These are phyloP conservation scores for Tautogolabrus adspersus DNA, from an alignment of 2,113 vertebrate genomes.

Conservation along the genomic window DNA sequence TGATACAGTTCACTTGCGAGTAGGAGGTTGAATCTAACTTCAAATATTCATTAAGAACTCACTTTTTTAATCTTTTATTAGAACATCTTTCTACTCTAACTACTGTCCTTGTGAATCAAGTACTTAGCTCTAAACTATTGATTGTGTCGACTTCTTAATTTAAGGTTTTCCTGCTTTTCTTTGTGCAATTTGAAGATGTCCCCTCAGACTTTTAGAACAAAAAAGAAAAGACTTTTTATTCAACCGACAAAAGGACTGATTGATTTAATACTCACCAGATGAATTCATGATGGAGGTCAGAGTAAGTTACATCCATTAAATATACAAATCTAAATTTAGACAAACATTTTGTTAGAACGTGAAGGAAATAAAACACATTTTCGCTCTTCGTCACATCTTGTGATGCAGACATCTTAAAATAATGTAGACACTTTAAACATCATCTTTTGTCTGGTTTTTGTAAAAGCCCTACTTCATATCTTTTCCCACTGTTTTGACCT, in stretches of 20 bases:
- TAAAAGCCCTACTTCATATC: neutral
- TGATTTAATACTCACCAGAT: neutral
- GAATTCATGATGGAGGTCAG: neutral
- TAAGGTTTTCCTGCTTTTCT: neutral
- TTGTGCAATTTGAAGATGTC: neutral
- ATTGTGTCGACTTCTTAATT: neutral
- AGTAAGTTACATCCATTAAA: neutral
- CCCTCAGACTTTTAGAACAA: neutral
- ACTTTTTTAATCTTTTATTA: no score
- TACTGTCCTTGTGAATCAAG: no score
- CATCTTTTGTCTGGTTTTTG: neutral
- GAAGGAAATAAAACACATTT: neutral
- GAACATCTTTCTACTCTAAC: no score
- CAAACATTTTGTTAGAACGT: neutral
- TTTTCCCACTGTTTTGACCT: conserved; percentile 12
- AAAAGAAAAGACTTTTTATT: neutral
- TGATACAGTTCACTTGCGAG: neutral
- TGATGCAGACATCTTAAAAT: neutral
- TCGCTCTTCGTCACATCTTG: no score
- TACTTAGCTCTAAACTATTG: neutral
- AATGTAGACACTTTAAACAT: neutral
- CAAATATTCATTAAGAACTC: neutral
- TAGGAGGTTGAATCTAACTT: neutral
- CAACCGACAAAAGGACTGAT: neutral
- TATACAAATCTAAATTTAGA: neutral